Base-by-base conservation (phyloP, 2,113 vertebrate species). In the Sardina pilchardus region DNA sequence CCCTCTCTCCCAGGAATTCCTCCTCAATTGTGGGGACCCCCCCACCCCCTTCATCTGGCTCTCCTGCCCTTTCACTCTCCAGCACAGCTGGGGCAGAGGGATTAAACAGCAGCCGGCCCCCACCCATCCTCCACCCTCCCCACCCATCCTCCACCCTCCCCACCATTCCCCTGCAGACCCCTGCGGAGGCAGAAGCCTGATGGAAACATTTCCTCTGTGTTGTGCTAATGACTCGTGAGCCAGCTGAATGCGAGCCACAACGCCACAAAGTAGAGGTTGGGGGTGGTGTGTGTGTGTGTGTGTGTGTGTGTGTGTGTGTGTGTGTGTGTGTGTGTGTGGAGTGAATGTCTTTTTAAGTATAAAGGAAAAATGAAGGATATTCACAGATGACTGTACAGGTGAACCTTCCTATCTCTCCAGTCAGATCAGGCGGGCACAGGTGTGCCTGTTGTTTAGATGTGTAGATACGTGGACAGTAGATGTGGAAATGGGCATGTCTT, bases 181-280 rank as follows among this genome's bases (percentile, higher is more conserved):
- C 39, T 84, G 87, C 67, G 0, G 26, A 50, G 88, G 85, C 50
- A 24, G 63, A 56, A 89, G 90, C 43, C 71, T 85, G 89, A 91
- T 90, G 67, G 90, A 89, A 87, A 84, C 87, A 90, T 88, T 88
- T 90, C 87, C 14, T 85, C 91, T 86, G 19, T 47, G 82, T 63
- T 84, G 83, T 86, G 88, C 56, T 30, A 85, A 53, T 63, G 84
- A 84, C 81, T 81, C 84, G 87, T 85, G 78, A 83, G 0, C 16
- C 86, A 83, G 87, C 85, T 81, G 88, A 88, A 85, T 81, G 86
- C 82, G 87, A 87, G 89, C 87, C 85, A 90, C 53, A 4, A 59
- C 21, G 53, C 53, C 19, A 24, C 19, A 59, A 19, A 59, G 19
- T 24, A 6, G 53, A 24, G 53, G 71, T 5, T 36, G 71, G 30